Evolutionary conservation across 1,140 invertebrate genomes (phyloP).

Genomic region (Drosophila bipectinata): DNA sequence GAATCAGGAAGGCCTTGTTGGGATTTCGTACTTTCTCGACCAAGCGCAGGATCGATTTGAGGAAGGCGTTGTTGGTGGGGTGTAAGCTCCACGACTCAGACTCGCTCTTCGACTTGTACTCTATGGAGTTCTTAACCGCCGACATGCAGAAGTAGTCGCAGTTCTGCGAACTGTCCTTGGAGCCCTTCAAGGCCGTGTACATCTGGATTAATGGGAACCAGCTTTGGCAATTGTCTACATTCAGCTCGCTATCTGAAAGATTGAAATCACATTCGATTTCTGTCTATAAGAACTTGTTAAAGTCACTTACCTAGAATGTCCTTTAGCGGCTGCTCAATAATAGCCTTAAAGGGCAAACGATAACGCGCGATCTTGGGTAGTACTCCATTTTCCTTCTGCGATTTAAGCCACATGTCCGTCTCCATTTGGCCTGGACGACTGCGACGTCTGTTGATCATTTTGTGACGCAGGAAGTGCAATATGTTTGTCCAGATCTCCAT

Average conservation of each 20-base stretch:
- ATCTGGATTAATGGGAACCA: slow-evolving; percentile 82
- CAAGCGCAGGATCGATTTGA: slow-evolving; percentile 75
- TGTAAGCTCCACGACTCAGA: slow-evolving; percentile 73
- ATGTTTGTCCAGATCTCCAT: slow-evolving; percentile 79
- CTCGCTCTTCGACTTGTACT: slow-evolving; percentile 73
- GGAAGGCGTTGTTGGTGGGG: slow-evolving; percentile 81
- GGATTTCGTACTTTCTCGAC: slow-evolving; percentile 63
- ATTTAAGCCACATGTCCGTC: slow-evolving; percentile 77
- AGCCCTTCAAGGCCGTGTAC: slow-evolving; percentile 70
- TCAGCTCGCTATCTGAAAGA: slow-evolving; percentile 65
- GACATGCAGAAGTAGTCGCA: slow-evolving; percentile 81
- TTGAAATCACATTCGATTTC: neutral
- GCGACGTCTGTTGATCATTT: slow-evolving; percentile 69
- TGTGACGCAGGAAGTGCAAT: slow-evolving; percentile 77
- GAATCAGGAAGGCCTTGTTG: slow-evolving; percentile 69
- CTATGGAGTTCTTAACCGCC: slow-evolving; percentile 82
- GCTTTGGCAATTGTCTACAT: slow-evolving; percentile 79
- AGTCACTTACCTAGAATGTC: slow-evolving; percentile 65
- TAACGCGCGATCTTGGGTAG: slow-evolving; percentile 79
- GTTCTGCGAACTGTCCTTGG: slow-evolving; percentile 60
- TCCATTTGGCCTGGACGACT: slow-evolving; percentile 73
- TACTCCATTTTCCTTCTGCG: slow-evolving; percentile 69
- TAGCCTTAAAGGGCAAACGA: slow-evolving; percentile 75
- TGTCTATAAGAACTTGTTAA: neutral
- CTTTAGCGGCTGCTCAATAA: slow-evolving; percentile 74